Conservation (phyloP, 2,113 vertebrate species). For the Casuarius casuarius region DNA sequence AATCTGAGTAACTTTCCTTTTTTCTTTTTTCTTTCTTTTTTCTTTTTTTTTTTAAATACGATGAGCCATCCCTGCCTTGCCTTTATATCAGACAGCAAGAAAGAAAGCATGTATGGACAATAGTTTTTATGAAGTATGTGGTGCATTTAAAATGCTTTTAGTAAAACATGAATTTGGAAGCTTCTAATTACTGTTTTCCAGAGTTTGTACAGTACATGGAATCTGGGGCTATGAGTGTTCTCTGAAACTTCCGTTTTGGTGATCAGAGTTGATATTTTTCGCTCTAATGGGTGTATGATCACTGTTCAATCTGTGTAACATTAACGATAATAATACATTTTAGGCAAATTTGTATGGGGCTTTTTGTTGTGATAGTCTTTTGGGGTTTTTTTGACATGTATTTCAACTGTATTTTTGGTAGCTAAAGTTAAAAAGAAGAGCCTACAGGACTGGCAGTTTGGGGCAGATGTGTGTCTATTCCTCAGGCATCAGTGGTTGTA, state of each 20-base stretch:
- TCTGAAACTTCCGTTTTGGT: neutral
- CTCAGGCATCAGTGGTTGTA: conserved; percentile 75
- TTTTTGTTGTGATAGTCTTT: neutral
- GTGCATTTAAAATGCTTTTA: neutral
- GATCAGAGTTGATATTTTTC: neutral
- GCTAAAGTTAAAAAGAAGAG: conserved; percentile 68
- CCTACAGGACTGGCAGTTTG: conserved; percentile 71
- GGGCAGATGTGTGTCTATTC: conserved; percentile 76
- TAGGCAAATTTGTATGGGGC: neutral
- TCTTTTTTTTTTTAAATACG: neutral
- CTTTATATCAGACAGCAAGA: neutral
- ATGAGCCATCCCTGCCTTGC: neutral
- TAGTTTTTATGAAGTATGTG: neutral
- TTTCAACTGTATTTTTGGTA: conserved; percentile 49
- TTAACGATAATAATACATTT: neutral
- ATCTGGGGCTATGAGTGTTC: neutral
- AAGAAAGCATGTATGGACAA: neutral
- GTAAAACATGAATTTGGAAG: neutral
- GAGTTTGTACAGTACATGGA: neutral
- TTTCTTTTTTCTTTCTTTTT: neutral
- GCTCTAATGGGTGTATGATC: neutral
- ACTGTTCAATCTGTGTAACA: neutral
- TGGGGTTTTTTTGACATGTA: neutral
- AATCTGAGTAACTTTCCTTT: neutral
- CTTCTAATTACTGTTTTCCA: neutral